Evolutionary conservation across 2,797 vertebrate species (phyloP).

Genomic region (Mormyrops boulengeri): DNA sequence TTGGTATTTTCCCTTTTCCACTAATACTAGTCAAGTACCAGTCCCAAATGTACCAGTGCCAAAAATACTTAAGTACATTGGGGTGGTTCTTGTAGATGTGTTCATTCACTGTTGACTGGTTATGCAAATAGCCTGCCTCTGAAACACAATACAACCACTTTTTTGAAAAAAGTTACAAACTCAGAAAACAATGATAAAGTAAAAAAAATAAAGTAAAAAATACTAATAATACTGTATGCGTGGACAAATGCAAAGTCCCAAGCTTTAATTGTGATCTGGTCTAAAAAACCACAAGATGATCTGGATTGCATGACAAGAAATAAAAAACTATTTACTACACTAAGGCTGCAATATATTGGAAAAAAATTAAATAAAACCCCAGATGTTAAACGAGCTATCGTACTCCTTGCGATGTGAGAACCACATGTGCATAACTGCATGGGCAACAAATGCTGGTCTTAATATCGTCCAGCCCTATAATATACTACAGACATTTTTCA

Average conservation of each 20-base stretch:
- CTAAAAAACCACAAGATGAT: neutral
- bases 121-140: neutral
- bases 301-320: neutral
- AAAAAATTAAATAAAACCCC: too few relatives aligned
- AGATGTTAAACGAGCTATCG: neutral
- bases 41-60: neutral
- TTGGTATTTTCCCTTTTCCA: neutral
- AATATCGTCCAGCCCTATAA: too few relatives aligned
- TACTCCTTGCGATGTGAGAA: neutral
- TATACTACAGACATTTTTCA: too few relatives aligned
- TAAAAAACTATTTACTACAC: neutral
- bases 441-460: neutral
- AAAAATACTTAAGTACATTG: neutral
- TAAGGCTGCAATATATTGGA: neutral
- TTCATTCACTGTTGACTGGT: neutral
- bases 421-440: neutral
- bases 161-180: neutral
- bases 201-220: neutral
- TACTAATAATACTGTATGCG: neutral
- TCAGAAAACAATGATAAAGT: neutral
- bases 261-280: neutral
- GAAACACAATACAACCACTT: neutral
- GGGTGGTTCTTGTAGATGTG: neutral
- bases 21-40: neutral
- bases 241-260: neutral